phyloP scores from a whole-genome alignment of 2,888 invertebrate species.

The Dinocampus coccinellae region DNA sequence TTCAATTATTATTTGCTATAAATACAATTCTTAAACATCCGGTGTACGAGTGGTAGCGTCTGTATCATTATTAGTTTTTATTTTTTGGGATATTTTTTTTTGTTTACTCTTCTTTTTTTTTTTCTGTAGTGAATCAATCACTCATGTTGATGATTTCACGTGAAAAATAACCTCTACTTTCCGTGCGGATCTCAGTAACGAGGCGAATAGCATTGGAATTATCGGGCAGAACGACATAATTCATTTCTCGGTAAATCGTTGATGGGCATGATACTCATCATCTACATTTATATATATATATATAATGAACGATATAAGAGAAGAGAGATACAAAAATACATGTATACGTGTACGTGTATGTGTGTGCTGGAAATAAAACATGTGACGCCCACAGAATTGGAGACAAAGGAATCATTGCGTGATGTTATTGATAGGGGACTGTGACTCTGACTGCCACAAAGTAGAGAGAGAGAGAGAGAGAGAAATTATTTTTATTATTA shows the following conservation, averaged over 20 bases:
- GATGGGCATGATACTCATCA: conserved; percentile 34
- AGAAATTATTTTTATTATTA: not conserved
- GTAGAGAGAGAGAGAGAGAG: conserved; percentile 32
- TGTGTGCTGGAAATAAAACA: not conserved
- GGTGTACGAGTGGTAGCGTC: not conserved
- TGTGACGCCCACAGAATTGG: conserved; percentile 6
- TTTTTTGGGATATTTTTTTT: not conserved
- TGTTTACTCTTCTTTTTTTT: not conserved
- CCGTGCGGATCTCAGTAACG: conserved; percentile 22
- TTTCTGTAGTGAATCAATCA: not conserved
- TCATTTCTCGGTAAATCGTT: conserved; percentile 43
- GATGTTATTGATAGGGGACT: conserved; percentile 38
- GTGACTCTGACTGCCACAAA: conserved; percentile 35
- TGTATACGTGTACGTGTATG: not conserved
- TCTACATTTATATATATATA: conserved; percentile 25
- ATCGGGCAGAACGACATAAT: conserved; percentile 45
- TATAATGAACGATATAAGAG: not conserved
- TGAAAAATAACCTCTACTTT: conserved; percentile 33
- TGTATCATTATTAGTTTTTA: not conserved
- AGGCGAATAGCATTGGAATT: conserved; percentile 38
- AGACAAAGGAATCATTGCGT: conserved; percentile 42
- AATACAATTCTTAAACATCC: not conserved
- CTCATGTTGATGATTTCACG: conserved; percentile 40
- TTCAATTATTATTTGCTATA: not conserved
- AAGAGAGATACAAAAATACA: conserved; percentile 3